A percentile compares a stretch with the other conserved stretches of the same genome.
These are phyloP conservation scores for Danaus chrysippus DNA, from an alignment of 2,888 invertebrate genomes.

Conservation along the genomic window DNA sequence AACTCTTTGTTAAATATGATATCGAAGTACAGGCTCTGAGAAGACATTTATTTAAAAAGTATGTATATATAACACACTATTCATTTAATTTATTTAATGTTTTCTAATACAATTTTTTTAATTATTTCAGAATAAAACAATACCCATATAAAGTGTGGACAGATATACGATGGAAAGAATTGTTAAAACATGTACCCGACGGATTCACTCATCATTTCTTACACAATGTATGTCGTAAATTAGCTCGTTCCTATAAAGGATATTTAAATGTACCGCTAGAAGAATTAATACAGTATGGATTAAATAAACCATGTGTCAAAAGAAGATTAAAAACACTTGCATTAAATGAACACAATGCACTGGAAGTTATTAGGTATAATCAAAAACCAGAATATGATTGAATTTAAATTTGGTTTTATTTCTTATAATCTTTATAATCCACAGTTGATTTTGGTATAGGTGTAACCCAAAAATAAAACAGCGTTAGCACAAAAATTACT, in stretches of 20 bases:
- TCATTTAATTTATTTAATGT: not conserved
- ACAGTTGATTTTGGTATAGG: not conserved
- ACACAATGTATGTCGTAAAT: constrained; percentile 36
- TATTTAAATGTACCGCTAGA: constrained; percentile 44
- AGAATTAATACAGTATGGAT: constrained; percentile 43
- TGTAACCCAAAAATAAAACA: not conserved
- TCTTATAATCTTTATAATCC: not conserved
- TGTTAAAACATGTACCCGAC: constrained; percentile 52
- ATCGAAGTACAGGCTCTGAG: constrained; percentile 49
- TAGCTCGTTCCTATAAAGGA: constrained; percentile 34
- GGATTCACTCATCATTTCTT: constrained; percentile 55
- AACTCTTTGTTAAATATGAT: constrained; percentile 54
- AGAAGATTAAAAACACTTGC: constrained; percentile 50
- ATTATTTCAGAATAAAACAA: constrained; percentile 47
- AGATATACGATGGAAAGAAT: constrained; percentile 63
- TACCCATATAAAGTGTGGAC: constrained; percentile 56
- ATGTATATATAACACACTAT: constrained; percentile 29
- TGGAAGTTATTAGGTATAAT: constrained; percentile 40
- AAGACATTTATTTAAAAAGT: constrained; percentile 51
- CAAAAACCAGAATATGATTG: constrained; percentile 13
- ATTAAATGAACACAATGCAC: constrained; percentile 44
- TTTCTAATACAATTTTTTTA: constrained; percentile 6
- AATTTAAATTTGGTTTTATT: constrained; percentile 3
- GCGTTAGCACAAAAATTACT: too few species aligned
- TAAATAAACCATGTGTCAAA: constrained; percentile 37